phyloP scores from a whole-genome alignment of 2,888 invertebrate species.

The Schizaphis graminum region DNA sequence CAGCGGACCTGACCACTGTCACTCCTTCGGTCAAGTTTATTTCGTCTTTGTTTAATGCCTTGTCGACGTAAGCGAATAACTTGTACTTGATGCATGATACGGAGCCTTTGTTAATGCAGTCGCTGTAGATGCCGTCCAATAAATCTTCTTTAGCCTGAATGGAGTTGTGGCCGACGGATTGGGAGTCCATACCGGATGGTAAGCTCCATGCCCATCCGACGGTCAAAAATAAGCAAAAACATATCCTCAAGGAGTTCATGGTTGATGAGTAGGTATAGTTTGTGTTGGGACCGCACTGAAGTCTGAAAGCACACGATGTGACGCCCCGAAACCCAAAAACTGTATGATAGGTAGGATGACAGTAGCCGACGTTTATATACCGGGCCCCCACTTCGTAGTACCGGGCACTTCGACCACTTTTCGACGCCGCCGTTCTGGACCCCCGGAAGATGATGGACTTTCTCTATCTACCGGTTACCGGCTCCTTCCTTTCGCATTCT shows the following conservation, averaged over 20 bases:
- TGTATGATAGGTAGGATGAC: conserved; percentile 47
- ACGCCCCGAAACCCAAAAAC: conserved; percentile 63
- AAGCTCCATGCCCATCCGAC: conserved; percentile 7
- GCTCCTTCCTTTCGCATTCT: conserved; percentile 48
- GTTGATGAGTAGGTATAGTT: background rate
- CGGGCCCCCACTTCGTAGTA: conserved; percentile 58
- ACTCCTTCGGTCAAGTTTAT: conserved; percentile 87
- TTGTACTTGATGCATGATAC: conserved; percentile 89
- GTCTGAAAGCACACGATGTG: conserved; percentile 51
- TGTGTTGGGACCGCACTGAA: background rate
- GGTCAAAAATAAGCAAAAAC: conserved; percentile 37
- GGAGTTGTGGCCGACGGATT: conserved; percentile 71
- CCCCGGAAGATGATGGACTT: conserved; percentile 65
- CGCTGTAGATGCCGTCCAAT: conserved; percentile 82
- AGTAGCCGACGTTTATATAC: conserved; percentile 49
- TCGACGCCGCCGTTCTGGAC: conserved; percentile 57
- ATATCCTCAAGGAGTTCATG: conserved; percentile 57
- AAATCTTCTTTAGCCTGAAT: conserved; percentile 81
- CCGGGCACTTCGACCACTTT: conserved; percentile 43
- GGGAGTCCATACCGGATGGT: conserved; percentile 62
- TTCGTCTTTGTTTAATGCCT: conserved; percentile 83
- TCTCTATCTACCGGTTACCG: conserved; percentile 61
- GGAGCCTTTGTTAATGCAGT: conserved; percentile 86
- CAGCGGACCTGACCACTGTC: conserved; percentile 82
- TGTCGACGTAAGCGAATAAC: conserved; percentile 88